Base-by-base conservation (phyloP, 2,888 invertebrate genomes). In the Callosobruchus maculatus region DNA sequence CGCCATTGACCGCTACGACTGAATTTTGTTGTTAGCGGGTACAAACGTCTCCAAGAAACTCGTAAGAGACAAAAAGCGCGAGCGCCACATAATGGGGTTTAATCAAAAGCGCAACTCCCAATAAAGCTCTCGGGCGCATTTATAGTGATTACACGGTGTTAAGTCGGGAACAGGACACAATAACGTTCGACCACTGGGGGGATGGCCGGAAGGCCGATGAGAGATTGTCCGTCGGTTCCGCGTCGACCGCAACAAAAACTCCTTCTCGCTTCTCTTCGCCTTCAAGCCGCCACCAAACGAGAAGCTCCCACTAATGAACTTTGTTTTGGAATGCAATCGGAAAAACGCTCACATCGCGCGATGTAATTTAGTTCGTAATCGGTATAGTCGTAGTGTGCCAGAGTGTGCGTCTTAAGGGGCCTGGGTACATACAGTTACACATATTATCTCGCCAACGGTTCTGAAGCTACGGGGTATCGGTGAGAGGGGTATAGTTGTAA, bases 81-180 rank as follows among this genome's bases (percentile, higher is more conserved):
- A 30, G 30, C 30, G 30, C 49, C 49, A 49, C 49, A 75, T 72
- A 26, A 73, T 75, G 70, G 74, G 66, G 49, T 69, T 67, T 73
- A 70, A 70, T 70, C 49, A 73, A 70, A 73, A 73, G 49, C 70
- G 69, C 73, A 67, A 67, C 70, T 73, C 70, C 67, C 49, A 68
- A 73, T 70, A 30, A 70, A 73, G 73, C 73, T 49, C 26, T 66
- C 13, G 7, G 49, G 3, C 70, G 66, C 73, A 73, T 73, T 73
- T 73, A 70, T 70, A 70, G 73, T 73, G 73, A 73, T 73, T 73
- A 73, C 73, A 73, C 30, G 70, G 26, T 66, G 70, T 73, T 67
- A 30, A 21, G 70, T 67, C 30, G 31, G 26, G 67, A 73, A 70
- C 73, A 73, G 70, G 67, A 70, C 70, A 67, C 70, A 21, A 49